Conservation (phyloP, 2,888 invertebrate genomes). For the Pheosia gnoma region DNA sequence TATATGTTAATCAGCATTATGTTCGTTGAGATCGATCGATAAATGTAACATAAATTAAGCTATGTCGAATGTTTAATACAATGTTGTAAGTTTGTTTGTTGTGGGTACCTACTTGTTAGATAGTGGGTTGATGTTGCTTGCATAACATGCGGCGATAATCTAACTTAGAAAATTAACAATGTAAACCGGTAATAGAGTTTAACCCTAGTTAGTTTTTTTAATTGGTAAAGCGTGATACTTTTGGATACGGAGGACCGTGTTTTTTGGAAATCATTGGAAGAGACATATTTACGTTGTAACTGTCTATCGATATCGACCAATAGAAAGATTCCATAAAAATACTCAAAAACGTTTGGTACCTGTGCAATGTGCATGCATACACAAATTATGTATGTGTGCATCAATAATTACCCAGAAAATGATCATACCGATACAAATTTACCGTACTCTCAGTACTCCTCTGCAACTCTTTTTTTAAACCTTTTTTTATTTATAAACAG, state of each 20-base stretch:
- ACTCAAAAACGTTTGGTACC: too few relatives aligned
- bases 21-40: conserved; percentile 5
- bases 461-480: too few relatives aligned
- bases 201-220: too few relatives aligned
- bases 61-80: conserved; percentile 8
- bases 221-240: too few relatives aligned
- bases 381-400: not conserved
- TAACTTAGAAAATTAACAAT: not conserved
- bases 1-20: conserved; percentile 45
- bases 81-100: conserved; percentile 2
- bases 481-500: too few relatives aligned
- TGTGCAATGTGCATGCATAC: too few relatives aligned
- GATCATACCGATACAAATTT: not conserved
- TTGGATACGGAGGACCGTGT: too few relatives aligned
- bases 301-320: too few relatives aligned
- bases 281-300: too few relatives aligned
- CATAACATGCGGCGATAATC: not conserved
- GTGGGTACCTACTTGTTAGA: not conserved
- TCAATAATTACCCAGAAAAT: not conserved
- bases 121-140: not conserved
- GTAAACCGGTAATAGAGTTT: too few relatives aligned
- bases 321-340: too few relatives aligned
- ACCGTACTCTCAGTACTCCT: not conserved
- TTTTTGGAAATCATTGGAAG: too few relatives aligned
- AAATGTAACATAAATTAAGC: conserved; percentile 2